Percentiles rank a stretch among this genome's conserved stretches.
These are phyloP conservation scores for Cabera pusaria DNA, from an alignment of 2,888 invertebrate species.

Conservation along the genomic window DNA sequence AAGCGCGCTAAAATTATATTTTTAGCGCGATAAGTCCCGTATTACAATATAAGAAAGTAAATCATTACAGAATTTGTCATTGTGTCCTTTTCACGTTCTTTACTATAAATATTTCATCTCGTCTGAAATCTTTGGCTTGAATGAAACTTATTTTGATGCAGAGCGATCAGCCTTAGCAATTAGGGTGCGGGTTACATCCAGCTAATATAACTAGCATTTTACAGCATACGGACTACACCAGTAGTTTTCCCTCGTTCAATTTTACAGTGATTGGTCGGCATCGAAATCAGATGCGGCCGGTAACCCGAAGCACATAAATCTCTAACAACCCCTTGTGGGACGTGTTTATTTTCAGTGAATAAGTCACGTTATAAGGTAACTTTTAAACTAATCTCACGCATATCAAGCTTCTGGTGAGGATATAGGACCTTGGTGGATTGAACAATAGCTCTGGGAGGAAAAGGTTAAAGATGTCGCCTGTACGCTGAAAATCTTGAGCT, in stretches of 20 bases:
- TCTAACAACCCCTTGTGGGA: slow-evolving; percentile 48
- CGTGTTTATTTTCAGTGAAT: slow-evolving; percentile 18
- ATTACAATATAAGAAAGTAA: too few relatives aligned
- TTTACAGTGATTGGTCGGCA: slow-evolving; percentile 50
- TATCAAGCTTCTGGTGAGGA: slow-evolving; percentile 39
- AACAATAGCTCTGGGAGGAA: slow-evolving; percentile 42
- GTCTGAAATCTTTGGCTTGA: slow-evolving; percentile 1
- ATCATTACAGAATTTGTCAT: too few relatives aligned
- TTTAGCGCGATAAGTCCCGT: too few relatives aligned
- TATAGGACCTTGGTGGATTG: slow-evolving; percentile 34
- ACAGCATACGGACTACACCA: slow-evolving; percentile 27
- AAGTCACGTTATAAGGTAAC: slow-evolving; percentile 71
- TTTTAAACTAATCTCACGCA: slow-evolving; percentile 37
- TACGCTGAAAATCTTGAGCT: slow-evolving; percentile 32
- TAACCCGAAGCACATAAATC: slow-evolving; percentile 53
- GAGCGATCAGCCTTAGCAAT: slow-evolving; percentile 24
- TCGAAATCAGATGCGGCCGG: slow-evolving; percentile 52
- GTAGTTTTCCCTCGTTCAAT: slow-evolving; percentile 8
- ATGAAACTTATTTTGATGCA: slow-evolving; percentile 19
- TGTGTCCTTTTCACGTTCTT: too few relatives aligned
- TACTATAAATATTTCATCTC: too few relatives aligned
- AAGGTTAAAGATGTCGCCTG: slow-evolving; percentile 41
- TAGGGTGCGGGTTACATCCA: slow-evolving; percentile 41
- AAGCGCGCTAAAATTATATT: too few relatives aligned
- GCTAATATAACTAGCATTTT: slow-evolving; percentile 43